These are phyloP conservation scores for Alsophila aescularia DNA, from an alignment of 2,888 invertebrate genomes.

Conservation along the genomic window DNA sequence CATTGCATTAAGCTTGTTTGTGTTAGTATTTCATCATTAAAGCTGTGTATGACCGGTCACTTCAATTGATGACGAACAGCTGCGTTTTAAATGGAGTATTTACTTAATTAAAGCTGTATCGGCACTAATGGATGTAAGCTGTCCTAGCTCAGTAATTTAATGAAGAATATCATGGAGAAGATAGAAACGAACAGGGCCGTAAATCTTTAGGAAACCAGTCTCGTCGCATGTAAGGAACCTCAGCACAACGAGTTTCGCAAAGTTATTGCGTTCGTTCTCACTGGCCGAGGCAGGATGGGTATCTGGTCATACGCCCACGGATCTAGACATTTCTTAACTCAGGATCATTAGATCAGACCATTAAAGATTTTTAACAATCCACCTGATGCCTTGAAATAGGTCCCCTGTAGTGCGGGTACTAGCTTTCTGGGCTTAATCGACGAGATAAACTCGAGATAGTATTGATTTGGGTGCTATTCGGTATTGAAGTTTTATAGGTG, in stretches of 20 bases:
- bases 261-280: conserved; percentile 33
- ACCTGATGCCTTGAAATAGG: conserved; percentile 35
- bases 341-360: too few relatives aligned
- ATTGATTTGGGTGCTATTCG: conserved; percentile 22
- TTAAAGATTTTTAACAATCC: conserved; percentile 38
- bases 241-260: conserved; percentile 35
- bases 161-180: neutral
- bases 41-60: conserved; percentile 15
- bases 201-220: conserved; percentile 19
- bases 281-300: conserved; percentile 22
- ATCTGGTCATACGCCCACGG: conserved; percentile 48
- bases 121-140: conserved; percentile 2
- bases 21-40: conserved; percentile 24
- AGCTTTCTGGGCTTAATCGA: conserved; percentile 34
- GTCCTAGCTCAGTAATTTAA: conserved; percentile 7
- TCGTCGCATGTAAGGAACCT: conserved; percentile 24
- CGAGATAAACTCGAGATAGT: conserved; percentile 27
- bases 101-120: conserved; percentile 13
- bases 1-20: conserved; percentile 20
- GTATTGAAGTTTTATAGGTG: neutral
- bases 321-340: conserved; percentile 46
- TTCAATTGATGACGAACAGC: conserved; percentile 30
- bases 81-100: conserved; percentile 21
- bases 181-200: neutral
- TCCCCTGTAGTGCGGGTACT: conserved; percentile 35